Evolutionary conservation across 2,888 invertebrate genomes (phyloP), one percentile per base, ranked within the genome.

Genomic region (Uropetala carovei): DNA sequence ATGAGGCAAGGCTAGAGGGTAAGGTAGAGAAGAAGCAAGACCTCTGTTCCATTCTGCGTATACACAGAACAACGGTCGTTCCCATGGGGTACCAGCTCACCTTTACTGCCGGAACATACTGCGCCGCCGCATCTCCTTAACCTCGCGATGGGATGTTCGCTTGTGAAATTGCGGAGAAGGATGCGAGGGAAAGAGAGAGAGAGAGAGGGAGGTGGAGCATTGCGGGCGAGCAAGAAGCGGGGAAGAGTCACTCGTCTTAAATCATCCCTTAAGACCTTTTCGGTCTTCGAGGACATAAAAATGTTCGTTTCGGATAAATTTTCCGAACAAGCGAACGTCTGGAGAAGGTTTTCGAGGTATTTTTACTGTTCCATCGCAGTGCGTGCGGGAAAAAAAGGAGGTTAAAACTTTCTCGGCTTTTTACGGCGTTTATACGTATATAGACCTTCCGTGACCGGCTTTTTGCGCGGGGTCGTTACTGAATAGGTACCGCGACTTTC

Each of bases 71-170:
- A 75, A 75, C 5, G 27, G 75, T 75, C 75, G 75, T 75, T 75
- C 27, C 75, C 75, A 75, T 75, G 75, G 75, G 75, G 75, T 3
- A 75, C 75, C 75, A 75, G 75, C 27, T 75, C 27, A 27, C 75
- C 75, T 75, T 75, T 75, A 75, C 68, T 18, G 22, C n/a, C 68
- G 68, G 68, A 68, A 68, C 68, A 68, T 43, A 5, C 27, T 27
- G 75, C 22, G 68, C 22, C 68, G n/a, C 27, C 27, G 4, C 75
- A 75, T 75, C 75, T 75, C 75, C 75, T 75, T 27, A 75, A 27
- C 75, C 75, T 11, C 75, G 22, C 22, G 16, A 27, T 75, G 75
- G 75, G 14, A 22, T 75, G 75, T 10, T 75, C 75, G 75, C 10
- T 75, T 27, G 75, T 75, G 75, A 27, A 27, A 75, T 3, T 27